Conservation (phyloP, 2,797 vertebrate genomes). For the Sorex maritimensis region DNA sequence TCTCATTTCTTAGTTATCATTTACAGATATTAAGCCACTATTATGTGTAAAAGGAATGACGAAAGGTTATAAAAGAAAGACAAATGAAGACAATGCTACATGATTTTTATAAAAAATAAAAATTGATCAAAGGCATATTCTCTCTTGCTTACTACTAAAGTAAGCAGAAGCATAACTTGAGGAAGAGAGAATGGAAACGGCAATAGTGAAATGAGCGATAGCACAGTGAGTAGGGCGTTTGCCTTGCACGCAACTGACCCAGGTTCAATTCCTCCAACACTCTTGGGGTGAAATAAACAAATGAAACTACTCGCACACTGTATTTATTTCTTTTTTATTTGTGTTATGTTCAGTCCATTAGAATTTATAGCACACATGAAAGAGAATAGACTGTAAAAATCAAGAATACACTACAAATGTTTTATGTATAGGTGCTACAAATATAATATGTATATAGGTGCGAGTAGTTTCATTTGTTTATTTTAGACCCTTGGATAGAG, state of each 20-base stretch:
- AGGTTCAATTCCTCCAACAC: not conserved
- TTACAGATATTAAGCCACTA: not conserved
- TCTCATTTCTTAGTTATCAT: not conserved
- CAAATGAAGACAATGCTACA: not conserved
- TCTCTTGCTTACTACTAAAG: not conserved
- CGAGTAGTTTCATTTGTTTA: not conserved
- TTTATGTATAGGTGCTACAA: no score
- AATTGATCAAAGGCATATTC: not conserved
- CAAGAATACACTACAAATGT: not conserved
- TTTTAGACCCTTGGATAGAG: not conserved
- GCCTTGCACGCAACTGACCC: no score
- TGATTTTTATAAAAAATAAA: not conserved
- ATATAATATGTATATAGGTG: no score
- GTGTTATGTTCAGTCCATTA: not conserved
- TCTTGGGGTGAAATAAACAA: not conserved
- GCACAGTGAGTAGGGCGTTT: no score
- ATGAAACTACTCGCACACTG: not conserved
- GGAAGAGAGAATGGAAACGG: not conserved
- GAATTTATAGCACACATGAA: slow-evolving; percentile 10
- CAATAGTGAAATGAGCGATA: not conserved
- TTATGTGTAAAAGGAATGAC: not conserved
- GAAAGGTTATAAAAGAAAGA: not conserved
- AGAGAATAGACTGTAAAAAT: not conserved
- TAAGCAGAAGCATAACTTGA: not conserved
- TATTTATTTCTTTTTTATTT: not conserved